Percentiles rank a stretch among this genome's conserved stretches.
Evolutionary conservation across 2,113 vertebrate genomes (phyloP).

Genomic region (Stegostoma tigrinum): DNA sequence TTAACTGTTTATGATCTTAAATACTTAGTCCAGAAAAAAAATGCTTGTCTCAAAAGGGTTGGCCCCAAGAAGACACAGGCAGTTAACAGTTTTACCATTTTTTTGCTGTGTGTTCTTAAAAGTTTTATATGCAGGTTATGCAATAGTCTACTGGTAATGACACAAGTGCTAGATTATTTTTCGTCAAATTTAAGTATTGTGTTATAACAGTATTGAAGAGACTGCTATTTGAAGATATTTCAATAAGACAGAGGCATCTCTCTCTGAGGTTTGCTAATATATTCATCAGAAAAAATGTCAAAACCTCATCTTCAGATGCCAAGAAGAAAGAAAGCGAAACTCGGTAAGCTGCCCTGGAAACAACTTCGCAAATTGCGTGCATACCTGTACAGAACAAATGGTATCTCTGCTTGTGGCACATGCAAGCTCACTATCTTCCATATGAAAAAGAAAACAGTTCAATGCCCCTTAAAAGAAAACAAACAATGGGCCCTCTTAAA

Average conservation of each 20-base stretch:
- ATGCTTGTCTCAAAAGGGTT: conserved; percentile 41
- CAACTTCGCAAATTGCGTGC: conserved; percentile 31
- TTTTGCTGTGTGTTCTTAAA: conserved; percentile 56
- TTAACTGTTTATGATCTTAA: conserved; percentile 36
- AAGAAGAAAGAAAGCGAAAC: conserved; percentile 28
- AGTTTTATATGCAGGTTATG: conserved; percentile 80
- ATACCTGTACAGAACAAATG: conserved; percentile 38
- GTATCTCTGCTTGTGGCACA: conserved; percentile 34
- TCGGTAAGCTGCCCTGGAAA: conserved; percentile 28
- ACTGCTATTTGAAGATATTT: conserved; percentile 63
- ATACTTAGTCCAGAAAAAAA: conserved; percentile 40
- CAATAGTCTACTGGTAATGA: conserved; percentile 65
- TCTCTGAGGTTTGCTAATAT: conserved; percentile 38
- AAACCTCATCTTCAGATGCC: conserved; percentile 11
- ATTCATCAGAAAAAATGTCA: conserved; percentile 29
- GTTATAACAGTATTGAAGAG: conserved; percentile 67
- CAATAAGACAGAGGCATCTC: conserved; percentile 56
- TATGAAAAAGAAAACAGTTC: conserved; percentile 46
- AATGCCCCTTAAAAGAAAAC: conserved; percentile 60
- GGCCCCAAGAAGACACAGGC: conserved; percentile 50
- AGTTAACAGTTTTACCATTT: conserved; percentile 56
- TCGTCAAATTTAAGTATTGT: conserved; percentile 65
- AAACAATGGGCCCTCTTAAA: conserved; percentile 43
- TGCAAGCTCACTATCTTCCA: conserved; percentile 43
- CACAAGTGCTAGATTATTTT: conserved; percentile 76